Conservation (phyloP, 2,888 invertebrate species). For the Eilema sororculum region DNA sequence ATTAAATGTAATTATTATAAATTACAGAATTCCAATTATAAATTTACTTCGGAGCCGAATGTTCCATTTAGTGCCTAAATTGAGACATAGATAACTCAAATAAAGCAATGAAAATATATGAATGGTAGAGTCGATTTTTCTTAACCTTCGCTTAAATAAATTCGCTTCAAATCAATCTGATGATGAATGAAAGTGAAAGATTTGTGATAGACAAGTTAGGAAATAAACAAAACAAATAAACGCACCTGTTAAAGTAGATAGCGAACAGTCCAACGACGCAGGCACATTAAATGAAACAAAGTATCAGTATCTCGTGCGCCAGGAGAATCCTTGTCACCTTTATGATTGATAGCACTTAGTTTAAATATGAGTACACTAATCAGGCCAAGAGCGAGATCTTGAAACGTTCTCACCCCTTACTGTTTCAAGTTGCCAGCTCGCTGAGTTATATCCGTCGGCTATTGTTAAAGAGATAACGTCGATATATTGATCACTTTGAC, state of each 20-base stretch:
- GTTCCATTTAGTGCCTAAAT: conserved; percentile 64
- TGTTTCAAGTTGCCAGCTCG: conserved; percentile 68
- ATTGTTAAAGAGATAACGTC: conserved; percentile 64
- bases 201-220: not conserved
- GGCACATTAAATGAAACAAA: conserved; percentile 61
- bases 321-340: conserved; percentile 58
- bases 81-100: conserved; percentile 44
- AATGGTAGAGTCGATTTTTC: not conserved
- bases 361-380: conserved; percentile 74
- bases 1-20: conserved; percentile 63
- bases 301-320: conserved; percentile 53
- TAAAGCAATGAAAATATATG: not conserved
- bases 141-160: not conserved
- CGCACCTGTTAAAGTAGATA: conserved; percentile 57
- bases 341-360: conserved; percentile 79
- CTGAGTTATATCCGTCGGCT: conserved; percentile 61
- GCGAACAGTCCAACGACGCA: conserved; percentile 55
- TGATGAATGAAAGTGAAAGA: conserved; percentile 4
- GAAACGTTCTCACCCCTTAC: conserved; percentile 76
- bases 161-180: not conserved
- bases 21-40: conserved; percentile 72
- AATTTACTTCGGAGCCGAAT: conserved; percentile 65
- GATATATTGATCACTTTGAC: conserved; percentile 41
- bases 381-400: conserved; percentile 80
- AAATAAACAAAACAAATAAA: conserved; percentile 29